These are phyloP conservation scores for Parotocinclus haroldoi DNA, from an alignment of 2,797 vertebrate species.

Conservation along the genomic window DNA sequence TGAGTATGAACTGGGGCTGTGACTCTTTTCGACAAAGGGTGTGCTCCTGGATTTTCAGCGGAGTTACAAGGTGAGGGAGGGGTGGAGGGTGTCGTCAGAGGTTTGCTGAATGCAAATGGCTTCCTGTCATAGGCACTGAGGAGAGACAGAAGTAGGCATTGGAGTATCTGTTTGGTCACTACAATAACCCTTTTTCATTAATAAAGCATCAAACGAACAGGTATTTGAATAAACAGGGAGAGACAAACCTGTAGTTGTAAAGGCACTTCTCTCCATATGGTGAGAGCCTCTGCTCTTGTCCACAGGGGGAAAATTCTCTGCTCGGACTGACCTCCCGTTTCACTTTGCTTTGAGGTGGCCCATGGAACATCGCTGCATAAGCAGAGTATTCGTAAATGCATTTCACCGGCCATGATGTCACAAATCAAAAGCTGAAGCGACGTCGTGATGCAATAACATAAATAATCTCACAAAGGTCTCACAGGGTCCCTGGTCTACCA, in stretches of 20 bases:
- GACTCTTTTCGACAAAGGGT: conserved; percentile 61
- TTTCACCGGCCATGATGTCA: too few relatives aligned
- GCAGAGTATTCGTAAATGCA: too few relatives aligned
- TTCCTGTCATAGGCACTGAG: conserved; percentile 89
- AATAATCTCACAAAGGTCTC: conserved; percentile 5
- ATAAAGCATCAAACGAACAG: background rate
- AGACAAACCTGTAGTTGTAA: conserved; percentile 83
- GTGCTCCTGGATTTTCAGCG: conserved; percentile 61
- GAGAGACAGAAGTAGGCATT: background rate
- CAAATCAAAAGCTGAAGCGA: too few relatives aligned
- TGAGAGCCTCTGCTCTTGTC: conserved; percentile 77
- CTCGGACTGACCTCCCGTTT: conserved; percentile 84
- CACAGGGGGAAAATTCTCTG: conserved; percentile 81
- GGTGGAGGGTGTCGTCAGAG: conserved; percentile 74
- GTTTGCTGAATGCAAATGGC: conserved; percentile 79
- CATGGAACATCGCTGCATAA: conserved; percentile 84
- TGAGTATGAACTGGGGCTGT: conserved; percentile 53
- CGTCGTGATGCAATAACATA: background rate
- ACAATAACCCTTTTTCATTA: background rate
- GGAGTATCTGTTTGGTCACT: background rate
- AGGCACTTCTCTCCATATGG: conserved; percentile 88
- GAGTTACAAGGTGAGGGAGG: conserved; percentile 69
- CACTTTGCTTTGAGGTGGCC: conserved; percentile 81
- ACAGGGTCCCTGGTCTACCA: conserved; percentile 8
- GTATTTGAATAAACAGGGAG: too few relatives aligned